Conservation (phyloP, 2,888 invertebrate species). For the Apotomis betuletana region DNA sequence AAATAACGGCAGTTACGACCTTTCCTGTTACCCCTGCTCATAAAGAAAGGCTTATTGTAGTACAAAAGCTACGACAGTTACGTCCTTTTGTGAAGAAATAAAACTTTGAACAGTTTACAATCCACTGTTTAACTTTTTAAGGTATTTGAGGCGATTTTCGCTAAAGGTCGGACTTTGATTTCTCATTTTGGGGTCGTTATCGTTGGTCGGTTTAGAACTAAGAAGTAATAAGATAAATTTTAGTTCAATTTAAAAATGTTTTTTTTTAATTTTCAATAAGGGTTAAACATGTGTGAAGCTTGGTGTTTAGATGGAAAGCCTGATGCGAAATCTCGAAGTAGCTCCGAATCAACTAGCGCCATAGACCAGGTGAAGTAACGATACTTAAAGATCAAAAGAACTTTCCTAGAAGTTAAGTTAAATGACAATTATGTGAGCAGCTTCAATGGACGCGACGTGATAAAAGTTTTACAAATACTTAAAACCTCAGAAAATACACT, state of each 20-base stretch:
- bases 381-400: too few relatives aligned
- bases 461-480: too few relatives aligned
- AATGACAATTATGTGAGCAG: too few relatives aligned
- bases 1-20: not conserved
- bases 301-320: too few relatives aligned
- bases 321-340: too few relatives aligned
- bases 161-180: not conserved
- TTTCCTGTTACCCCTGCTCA: not conserved
- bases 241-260: not conserved
- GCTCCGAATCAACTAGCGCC: too few relatives aligned
- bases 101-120: slow-evolving; percentile 8
- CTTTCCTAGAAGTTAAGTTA: too few relatives aligned
- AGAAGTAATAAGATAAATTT: not conserved
- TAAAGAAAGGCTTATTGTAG: not conserved
- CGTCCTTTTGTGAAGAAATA: not conserved
- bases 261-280: not conserved
- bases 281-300: too few relatives aligned
- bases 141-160: slow-evolving; percentile 5
- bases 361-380: too few relatives aligned
- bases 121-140: slow-evolving; percentile 18
- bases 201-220: not conserved
- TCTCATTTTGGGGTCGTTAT: not conserved
- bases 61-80: not conserved
- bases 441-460: too few relatives aligned
- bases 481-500: too few relatives aligned